Conservation (phyloP, 2,888 invertebrate genomes). For the Limulus polyphemus region DNA sequence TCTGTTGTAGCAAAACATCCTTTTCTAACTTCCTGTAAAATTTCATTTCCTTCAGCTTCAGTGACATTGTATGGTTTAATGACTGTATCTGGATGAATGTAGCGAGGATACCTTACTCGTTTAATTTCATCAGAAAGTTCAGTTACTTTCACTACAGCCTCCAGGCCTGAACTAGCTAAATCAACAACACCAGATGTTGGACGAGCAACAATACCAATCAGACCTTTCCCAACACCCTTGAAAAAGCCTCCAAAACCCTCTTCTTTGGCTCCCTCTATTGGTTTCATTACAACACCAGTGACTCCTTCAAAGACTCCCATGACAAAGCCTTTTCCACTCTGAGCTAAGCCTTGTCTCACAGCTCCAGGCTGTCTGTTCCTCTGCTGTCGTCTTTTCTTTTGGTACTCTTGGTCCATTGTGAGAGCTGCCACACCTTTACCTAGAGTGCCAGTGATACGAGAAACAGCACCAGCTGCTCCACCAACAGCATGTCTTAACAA, state of each 20-base stretch:
- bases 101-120: conserved; percentile 68
- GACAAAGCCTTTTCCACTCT: conserved; percentile 86
- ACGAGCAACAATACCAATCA: conserved; percentile 85
- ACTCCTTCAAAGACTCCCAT: conserved; percentile 94
- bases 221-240: conserved; percentile 86
- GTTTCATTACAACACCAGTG: conserved; percentile 92
- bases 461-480: conserved; percentile 94
- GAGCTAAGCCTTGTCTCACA: conserved; percentile 78
- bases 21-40: conserved; percentile 37
- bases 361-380: conserved; percentile 77
- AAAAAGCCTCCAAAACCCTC: conserved; percentile 92
- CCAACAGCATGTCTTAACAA: conserved; percentile 94
- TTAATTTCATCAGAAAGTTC: conserved; percentile 60
- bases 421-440: conserved; percentile 78
- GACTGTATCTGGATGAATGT: conserved; percentile 67
- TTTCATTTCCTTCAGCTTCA: conserved; percentile 60
- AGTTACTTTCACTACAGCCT: conserved; percentile 77
- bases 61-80: conserved; percentile 69
- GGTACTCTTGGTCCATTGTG: conserved; percentile 89
- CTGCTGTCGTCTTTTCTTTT: conserved; percentile 78
- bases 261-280: conserved; percentile 81
- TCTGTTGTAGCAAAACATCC: conserved; percentile 71
- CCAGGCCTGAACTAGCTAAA: conserved; percentile 95
- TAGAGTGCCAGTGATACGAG: conserved; percentile 53
- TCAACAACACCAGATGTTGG: conserved; percentile 97